Conservation (phyloP, 2,888 invertebrate genomes). For the Caradrina kadenii region DNA sequence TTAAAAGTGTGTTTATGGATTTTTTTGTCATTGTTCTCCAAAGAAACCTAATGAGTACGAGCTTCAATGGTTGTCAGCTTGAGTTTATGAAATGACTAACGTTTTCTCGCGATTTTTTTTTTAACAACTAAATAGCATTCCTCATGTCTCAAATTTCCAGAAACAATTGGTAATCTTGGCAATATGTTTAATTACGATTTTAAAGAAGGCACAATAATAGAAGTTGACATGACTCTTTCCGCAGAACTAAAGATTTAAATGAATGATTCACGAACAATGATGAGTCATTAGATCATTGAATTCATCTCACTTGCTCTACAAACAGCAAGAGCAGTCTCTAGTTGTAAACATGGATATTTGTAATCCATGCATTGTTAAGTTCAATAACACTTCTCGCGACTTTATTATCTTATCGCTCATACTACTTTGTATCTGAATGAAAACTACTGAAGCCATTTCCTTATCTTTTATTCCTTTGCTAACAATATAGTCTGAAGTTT, state of each 20-base stretch:
- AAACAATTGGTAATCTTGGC: background rate
- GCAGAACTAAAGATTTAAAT: background rate
- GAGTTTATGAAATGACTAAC: background rate
- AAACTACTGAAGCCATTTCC: conserved; percentile 22
- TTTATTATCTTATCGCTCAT: conserved; percentile 50
- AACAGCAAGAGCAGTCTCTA: conserved; percentile 1
- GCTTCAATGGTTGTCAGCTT: too few species aligned
- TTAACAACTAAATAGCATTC: too few species aligned
- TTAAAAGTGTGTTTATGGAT: too few species aligned
- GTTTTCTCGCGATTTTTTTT: background rate
- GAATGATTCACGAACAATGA: conserved; percentile 1
- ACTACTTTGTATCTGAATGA: conserved; percentile 20
- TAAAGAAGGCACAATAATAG: background rate
- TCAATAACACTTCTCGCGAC: conserved; percentile 48
- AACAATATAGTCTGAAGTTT: background rate
- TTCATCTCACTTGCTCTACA: conserved; percentile 13
- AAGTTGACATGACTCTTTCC: background rate
- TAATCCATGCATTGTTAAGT: conserved; percentile 43
- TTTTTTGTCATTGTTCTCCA: too few species aligned
- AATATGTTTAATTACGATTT: background rate
- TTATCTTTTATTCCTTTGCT: conserved; percentile 2
- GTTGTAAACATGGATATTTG: conserved; percentile 38
- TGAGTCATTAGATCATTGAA: conserved; percentile 40
- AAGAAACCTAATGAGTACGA: too few species aligned
- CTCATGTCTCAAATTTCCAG: background rate